Evolutionary conservation across 2,113 vertebrate species (phyloP), one percentile per base, ranked within the genome.

Genomic region (Dryoscopus gambensis): DNA sequence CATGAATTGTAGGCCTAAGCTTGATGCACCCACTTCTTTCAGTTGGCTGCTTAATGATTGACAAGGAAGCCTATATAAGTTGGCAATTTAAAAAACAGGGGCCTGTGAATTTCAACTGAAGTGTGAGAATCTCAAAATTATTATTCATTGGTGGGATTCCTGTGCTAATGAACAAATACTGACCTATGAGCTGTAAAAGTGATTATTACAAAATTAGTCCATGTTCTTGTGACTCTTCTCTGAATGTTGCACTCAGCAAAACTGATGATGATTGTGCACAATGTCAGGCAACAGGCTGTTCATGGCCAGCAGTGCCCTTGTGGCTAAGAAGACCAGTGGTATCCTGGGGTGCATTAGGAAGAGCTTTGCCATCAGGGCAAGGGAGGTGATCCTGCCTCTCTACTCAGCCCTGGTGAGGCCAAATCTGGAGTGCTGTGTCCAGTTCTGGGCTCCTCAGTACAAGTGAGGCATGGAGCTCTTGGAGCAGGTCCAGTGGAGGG

Each of bases 361-460:
- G 9, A 35, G 0, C 28, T 14, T 0, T 31, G 6, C 8, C 30
- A 18, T 15, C 17, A 64, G 14, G 16, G 3, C 1, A 0, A 49
- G 20, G 7, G 4, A 87, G 2, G 4, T 40, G 42, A 42, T 49
- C 11, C 50, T 73, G 25, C 17, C 6, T 21, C 17, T 71, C 50
- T 57, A 8, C 8, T 56, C 25, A 42, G 42, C 14, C 5, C 25
- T 49, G 27, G 17, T 56, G 17, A 31, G 24, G 25, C 11, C 53
- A 35, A 13, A 27, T 10, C 31, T 56, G 49, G n/a, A 56, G 7
- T 49, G 20, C 7, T 71, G 49, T 27, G 11, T 27, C n/a, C 25
- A 27, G 11, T 18, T 49, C 14, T 56, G 42, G 31, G 57, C 24
- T 80, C 21, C 30, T 80, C 50, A 47, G 25, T 7, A 19, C 9